These are phyloP conservation scores for Xiphorhynchus erythropygius DNA, from an alignment of 2,797 vertebrate species.

Conservation along the genomic window DNA sequence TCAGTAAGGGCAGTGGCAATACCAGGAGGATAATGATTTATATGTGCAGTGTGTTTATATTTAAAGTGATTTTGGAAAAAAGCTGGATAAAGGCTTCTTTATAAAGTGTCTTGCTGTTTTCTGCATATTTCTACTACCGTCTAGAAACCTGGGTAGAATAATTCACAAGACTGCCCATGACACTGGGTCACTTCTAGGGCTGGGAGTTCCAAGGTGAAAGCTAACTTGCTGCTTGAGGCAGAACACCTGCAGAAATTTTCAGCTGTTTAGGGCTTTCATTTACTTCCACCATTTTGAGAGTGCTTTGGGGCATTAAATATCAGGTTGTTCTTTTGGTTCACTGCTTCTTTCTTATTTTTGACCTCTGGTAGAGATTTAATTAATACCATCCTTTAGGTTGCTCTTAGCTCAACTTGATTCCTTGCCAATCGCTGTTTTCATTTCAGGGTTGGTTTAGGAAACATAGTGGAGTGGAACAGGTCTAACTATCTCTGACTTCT, in stretches of 20 bases:
- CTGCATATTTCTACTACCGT: background rate
- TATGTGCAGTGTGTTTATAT: background rate
- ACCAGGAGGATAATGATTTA: background rate
- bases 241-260: background rate
- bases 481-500: background rate
- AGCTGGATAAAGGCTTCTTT: background rate
- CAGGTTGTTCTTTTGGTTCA: constrained; percentile 11
- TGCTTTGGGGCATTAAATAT: constrained; percentile 9
- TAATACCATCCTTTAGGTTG: constrained; percentile 1
- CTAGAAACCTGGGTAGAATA: background rate
- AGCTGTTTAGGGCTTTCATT: background rate
- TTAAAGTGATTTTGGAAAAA: background rate
- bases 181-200: background rate
- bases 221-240: accelerated
- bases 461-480: background rate
- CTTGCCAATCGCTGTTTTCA: background rate
- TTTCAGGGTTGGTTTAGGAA: constrained; percentile 43
- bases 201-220: background rate
- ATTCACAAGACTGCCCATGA: background rate
- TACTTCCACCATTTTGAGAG: background rate
- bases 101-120: background rate
- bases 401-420: background rate
- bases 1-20: background rate
- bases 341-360: constrained; percentile 28
- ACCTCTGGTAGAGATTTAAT: background rate